Percentiles rank a stretch among this genome's conserved stretches.
Evolutionary conservation across 92 coral and sea anemone genomes (phyloP).

Genomic region (Umimayanthus kanabou): DNA sequence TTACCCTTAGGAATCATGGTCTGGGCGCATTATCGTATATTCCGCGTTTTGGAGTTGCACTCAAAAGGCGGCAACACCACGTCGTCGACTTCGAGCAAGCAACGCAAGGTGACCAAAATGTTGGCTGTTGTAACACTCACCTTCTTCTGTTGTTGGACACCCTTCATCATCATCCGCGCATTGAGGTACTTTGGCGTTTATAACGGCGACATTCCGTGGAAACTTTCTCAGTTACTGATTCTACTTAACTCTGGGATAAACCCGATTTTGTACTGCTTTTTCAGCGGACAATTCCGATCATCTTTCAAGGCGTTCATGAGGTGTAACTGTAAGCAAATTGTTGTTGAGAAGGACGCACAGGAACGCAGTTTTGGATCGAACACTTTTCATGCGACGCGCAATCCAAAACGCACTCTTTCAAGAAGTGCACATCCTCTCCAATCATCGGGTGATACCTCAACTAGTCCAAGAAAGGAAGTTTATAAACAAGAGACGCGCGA

Average conservation of each 20-base stretch:
- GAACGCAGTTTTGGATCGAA: slow-evolving; percentile 39
- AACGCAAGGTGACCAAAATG: slow-evolving; percentile 86
- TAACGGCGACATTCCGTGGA: slow-evolving; percentile 72
- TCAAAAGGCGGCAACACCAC: slow-evolving; percentile 40
- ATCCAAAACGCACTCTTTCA: slow-evolving; percentile 27
- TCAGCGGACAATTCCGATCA: slow-evolving; percentile 80
- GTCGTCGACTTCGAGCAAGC: slow-evolving; percentile 51
- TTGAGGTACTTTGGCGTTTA: slow-evolving; percentile 69
- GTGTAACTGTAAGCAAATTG: slow-evolving; percentile 60
- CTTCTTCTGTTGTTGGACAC: slow-evolving; percentile 85
- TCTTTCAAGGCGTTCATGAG: slow-evolving; percentile 75
- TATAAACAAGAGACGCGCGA: not conserved
- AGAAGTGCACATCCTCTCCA: not conserved
- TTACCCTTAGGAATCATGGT: slow-evolving; percentile 76
- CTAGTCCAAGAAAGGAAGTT: not conserved
- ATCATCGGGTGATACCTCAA: not conserved
- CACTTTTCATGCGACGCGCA: slow-evolving; percentile 34
- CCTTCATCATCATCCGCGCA: slow-evolving; percentile 75
- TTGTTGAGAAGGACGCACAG: slow-evolving; percentile 30
- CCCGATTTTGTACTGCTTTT: slow-evolving; percentile 86
- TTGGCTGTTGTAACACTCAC: slow-evolving; percentile 79
- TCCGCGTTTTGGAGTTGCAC: slow-evolving; percentile 67
- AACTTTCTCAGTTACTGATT: slow-evolving; percentile 72
- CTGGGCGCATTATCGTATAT: slow-evolving; percentile 83
- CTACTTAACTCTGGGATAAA: slow-evolving; percentile 75